Conservation (phyloP, 1,140 invertebrate species). For the Caerostris extrusa region DNA sequence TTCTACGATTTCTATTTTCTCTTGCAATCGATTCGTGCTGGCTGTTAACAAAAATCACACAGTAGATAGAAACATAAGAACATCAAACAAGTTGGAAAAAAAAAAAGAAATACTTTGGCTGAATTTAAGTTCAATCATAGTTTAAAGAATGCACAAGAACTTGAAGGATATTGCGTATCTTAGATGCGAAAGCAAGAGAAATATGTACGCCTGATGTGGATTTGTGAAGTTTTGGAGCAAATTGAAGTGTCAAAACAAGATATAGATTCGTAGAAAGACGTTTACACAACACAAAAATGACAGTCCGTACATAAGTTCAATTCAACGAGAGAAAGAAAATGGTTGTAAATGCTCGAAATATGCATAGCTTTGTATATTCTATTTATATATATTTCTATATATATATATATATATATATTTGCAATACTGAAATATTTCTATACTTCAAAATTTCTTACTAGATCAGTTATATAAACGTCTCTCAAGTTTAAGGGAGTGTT, state of each 20-base stretch:
- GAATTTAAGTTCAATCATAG: conserved; percentile 68
- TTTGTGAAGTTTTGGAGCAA: conserved; percentile 69
- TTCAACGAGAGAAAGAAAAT: conserved; percentile 24
- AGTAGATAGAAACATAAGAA: not conserved
- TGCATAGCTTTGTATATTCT: not conserved
- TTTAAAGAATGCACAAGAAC: conserved; percentile 47
- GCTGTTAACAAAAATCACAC: conserved; percentile 42
- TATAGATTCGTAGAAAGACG: conserved; percentile 62
- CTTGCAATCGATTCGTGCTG: not conserved
- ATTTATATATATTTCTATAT: not conserved
- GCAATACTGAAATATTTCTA: too few species aligned
- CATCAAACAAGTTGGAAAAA: not conserved
- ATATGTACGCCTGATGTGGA: conserved; percentile 67
- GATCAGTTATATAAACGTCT: too few species aligned
- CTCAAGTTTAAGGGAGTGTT: too few species aligned
- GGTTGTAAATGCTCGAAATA: conserved; percentile 35
- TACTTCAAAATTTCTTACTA: too few species aligned
- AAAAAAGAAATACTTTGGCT: conserved; percentile 50
- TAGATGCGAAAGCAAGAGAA: conserved; percentile 39
- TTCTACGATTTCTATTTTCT: not conserved
- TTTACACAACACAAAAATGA: conserved; percentile 70
- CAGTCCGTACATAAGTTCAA: conserved; percentile 58
- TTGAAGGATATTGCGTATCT: conserved; percentile 40
- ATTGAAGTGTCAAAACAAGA: conserved; percentile 77
- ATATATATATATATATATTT: too few species aligned